Evolutionary conservation across 2,888 invertebrate species (phyloP), one percentile per base, ranked within the genome.

Genomic region (Unio pictorum): DNA sequence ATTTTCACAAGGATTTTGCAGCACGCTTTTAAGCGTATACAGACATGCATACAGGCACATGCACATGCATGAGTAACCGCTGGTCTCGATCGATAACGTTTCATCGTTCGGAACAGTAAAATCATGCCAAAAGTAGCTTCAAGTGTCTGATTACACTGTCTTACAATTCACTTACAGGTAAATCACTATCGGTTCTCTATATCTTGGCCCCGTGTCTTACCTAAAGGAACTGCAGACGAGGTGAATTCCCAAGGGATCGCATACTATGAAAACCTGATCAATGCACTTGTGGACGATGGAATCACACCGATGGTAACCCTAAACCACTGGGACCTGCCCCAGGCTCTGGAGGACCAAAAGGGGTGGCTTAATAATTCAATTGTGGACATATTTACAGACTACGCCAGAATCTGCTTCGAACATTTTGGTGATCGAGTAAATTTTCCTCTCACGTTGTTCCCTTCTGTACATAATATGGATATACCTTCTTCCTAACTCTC

Each of bases 191-290:
- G 91, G 17, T 91, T 91, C 78, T 91, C 91, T 4, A 80, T 91
- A 55, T 93, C 94, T 0, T 95, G 95, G 95, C 89, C 94, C 0
- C 91, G 95, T 63, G 91, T 95, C 66, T 90, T 95, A 75, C 94
- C 95, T 0, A 92, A 91, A 11, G 95, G 82, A 28, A 76, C 76
- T 4, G 67, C 69, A 5, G 61, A 30, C 45, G 34, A 34, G 23
- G 55, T 95, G 45, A 95, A 94, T 85, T 90, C 91, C 59, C 91
- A 92, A 8, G 96, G 95, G 30, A 91, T 96, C n/a, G 90, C 92
- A 69, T 95, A 95, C 89, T 96, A 96, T 87, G 93, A 93, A 83
- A 92, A 93, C 78, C 89, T 96, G 62, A 94, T 96, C 69, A 91
- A 95, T 81, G 94, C 93, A 80, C 91, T 95, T 7, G 74, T 94